Base-by-base conservation (phyloP, 2,113 vertebrate species). In the Halcyon senegalensis region DNA sequence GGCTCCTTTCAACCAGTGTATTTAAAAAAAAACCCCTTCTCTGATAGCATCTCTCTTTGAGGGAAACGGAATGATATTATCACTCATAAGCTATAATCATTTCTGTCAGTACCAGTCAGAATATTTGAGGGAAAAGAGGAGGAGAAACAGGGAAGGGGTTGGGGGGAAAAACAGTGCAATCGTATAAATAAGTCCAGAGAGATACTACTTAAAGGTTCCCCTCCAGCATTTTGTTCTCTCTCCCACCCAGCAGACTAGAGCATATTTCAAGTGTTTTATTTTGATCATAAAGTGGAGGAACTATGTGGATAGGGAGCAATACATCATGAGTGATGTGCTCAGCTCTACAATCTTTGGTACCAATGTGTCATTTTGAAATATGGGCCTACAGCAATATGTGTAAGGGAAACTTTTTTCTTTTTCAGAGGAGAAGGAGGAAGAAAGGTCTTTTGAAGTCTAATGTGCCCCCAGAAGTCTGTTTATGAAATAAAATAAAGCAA, bases 61-160 rank as follows among this genome's bases (percentile, higher is more conserved):
- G 97, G 97, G 90, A 97, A 97, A 96, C 94, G 90, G 97, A 98
- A 98, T 97, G 97, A 97, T 97, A 98, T 98, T 98, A 99, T 99
- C 98, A 98, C 97, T 98, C 98, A 97, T 96, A 97, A 97, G 97
- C 96, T 85, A 96, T 98, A 98, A 99, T 99, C 97, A 90, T 97
- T 97, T 95, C 97, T 97, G 97, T 97, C 96, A 97, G 92, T 89
- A 95, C 77, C 84, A 90, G 90, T 94, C 91, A 95, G 91, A 93
- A 94, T 88, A 94, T 87, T 87, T 88, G 92, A 95, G 19, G 75
- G 84, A 93, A 91, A 84, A 91, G 78, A 94, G 82, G 91, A 88
- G 91, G 79, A 92, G 91, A 94, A 95, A 96, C 82, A 93, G 9
- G 13, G 43, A 84, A 87, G 43, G 7, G 67, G 67, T 80, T 74